Percentiles rank a stretch among this genome's conserved stretches.
These are phyloP conservation scores for Thinocorus orbignyianus DNA, from an alignment of 2,113 vertebrate genomes.

Conservation along the genomic window DNA sequence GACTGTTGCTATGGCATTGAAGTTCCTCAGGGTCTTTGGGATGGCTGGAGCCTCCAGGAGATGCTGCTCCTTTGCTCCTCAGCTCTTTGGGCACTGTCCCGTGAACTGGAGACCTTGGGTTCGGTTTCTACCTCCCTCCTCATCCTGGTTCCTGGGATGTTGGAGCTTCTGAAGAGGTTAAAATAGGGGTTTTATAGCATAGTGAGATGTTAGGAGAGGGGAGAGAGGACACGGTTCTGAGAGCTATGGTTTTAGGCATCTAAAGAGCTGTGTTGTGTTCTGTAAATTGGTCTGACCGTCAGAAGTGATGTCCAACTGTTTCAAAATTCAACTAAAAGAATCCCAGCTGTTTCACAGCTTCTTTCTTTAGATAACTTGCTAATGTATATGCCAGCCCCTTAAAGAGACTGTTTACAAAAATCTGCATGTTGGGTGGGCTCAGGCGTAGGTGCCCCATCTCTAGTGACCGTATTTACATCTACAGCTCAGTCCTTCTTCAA, in stretches of 20 bases:
- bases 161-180: not conserved
- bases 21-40: not conserved
- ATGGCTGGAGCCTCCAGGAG: not conserved
- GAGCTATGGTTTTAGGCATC: not conserved
- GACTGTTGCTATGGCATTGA: fast-evolving
- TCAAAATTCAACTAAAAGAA: not conserved
- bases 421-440: not conserved
- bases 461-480: not conserved
- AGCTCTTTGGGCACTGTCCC: not conserved
- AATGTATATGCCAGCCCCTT: not conserved
- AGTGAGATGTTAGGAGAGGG: not conserved
- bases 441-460: not conserved
- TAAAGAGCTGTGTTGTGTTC: not conserved
- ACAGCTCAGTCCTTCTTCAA: not conserved
- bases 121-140: not conserved
- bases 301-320: not conserved
- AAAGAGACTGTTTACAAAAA: constrained; percentile 22
- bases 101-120: not conserved
- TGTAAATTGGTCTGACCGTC: not conserved
- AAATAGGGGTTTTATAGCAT: fast-evolving
- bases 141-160: fast-evolving
- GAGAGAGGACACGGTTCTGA: not conserved
- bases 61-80: not conserved
- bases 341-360: too few relatives aligned
- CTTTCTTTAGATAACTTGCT: not conserved